Evolutionary conservation across 2,888 invertebrate genomes (phyloP), one percentile per base, ranked within the genome.

Genomic region (Harmothoe impar): DNA sequence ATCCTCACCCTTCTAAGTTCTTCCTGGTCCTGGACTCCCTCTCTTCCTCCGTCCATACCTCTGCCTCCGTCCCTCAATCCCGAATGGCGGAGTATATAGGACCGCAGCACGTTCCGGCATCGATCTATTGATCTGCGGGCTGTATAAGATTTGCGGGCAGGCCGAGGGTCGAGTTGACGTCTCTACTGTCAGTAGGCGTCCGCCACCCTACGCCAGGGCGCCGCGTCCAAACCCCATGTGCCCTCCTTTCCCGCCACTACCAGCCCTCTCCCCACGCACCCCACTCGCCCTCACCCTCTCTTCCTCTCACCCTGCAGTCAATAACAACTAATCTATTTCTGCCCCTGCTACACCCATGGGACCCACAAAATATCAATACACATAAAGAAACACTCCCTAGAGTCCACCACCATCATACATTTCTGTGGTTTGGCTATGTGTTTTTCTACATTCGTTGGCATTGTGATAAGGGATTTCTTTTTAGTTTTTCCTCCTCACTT

Each of bases 261-360:
- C 62, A 62, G 20, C 62, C 62, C 62, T 23, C 62, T 77, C 77
- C 77, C 15, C 77, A 10, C 29, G 7, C 1, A 33, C 43, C 31
- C 33, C 0, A 0, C 23, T 12, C 43, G 35, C 81, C 23, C 35
- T 43, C 35, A 23, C 81, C n/a, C 81, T 43, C 43, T n/a, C 20
- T 33, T 33, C 23, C 81, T 25, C 81, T 17, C 81, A 15, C 81
- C 81, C 81, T 81, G 35, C 43, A 81, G 43, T 35, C 35, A 81
- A 81, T 81, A 81, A 81, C 43, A 33, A 81, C 81, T 81, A 81
- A 81, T 81, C 81, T 43, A 77, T 31, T 31, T 17, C 77, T 31
- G 77, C 77, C 77, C 31, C 1, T 15, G 29, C 77, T 23, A 23
- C 81, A 23, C 35, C 81, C 81, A 33, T 12, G 43, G 20, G 81